Conservation (phyloP, 2,797 vertebrate species). For the Buphagus erythrorhynchus region DNA sequence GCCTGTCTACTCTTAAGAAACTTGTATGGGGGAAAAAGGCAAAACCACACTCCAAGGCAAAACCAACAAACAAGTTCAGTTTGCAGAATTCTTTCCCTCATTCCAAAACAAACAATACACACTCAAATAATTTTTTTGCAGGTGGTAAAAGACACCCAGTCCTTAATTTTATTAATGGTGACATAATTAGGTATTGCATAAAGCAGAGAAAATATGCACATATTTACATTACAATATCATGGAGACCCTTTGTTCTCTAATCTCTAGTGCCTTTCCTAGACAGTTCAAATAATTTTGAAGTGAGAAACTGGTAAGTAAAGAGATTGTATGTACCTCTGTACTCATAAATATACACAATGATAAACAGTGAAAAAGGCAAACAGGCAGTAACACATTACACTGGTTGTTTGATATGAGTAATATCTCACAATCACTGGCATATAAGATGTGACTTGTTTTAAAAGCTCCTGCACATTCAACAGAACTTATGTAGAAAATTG, state of each 20-base stretch:
- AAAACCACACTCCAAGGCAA: neutral
- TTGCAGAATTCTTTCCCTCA: neutral
- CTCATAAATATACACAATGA: neutral
- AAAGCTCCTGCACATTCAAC: neutral
- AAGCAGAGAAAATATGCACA: neutral
- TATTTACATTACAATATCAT: accelerated
- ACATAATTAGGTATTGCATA: neutral
- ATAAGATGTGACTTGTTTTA: neutral
- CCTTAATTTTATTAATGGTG: neutral
- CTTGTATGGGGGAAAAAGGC: neutral
- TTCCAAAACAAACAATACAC: neutral
- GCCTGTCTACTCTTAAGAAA: neutral
- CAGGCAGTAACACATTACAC: neutral
- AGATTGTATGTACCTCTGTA: neutral
- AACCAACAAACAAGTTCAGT: neutral
- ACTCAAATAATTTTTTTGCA: neutral
- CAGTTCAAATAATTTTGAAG: neutral
- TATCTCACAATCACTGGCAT: neutral
- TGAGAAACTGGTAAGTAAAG: neutral
- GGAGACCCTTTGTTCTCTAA: neutral
- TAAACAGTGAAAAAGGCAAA: neutral
- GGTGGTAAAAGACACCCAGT: neutral
- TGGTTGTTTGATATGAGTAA: neutral
- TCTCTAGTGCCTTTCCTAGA: neutral
- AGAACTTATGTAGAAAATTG: neutral